Conservation (phyloP, 2,113 vertebrate genomes). For the Eulemur macaco region DNA sequence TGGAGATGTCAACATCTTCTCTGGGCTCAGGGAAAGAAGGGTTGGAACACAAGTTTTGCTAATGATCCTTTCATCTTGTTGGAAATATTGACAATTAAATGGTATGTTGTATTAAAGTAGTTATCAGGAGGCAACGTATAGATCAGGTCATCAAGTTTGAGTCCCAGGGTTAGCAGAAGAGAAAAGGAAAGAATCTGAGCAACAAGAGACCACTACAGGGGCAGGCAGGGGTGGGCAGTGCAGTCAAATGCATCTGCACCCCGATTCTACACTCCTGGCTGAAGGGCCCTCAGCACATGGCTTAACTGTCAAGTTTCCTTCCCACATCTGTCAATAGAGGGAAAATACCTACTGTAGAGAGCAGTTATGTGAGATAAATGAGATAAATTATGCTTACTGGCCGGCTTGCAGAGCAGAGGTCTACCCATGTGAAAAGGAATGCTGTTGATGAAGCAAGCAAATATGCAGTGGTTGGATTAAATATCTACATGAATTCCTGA, state of each 20-base stretch:
- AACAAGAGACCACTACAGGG: accelerated
- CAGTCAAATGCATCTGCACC: neutral
- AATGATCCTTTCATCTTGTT: neutral
- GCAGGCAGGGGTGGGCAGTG: neutral
- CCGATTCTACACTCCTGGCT: neutral
- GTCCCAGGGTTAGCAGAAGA: neutral
- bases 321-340: neutral
- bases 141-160: neutral
- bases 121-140: neutral
- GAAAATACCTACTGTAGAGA: neutral
- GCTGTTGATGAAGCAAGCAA: neutral
- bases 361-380: neutral
- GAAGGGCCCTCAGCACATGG: neutral
- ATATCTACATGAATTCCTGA: neutral
- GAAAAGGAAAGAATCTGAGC: neutral
- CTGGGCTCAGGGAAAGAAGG: neutral
- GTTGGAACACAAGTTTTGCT: neutral
- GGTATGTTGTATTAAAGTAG: neutral
- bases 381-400: neutral
- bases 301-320: neutral
- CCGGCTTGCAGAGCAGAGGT: neutral
- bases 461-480: neutral
- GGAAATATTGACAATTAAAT: neutral
- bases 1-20: neutral
- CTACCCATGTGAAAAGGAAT: neutral